Conservation (phyloP, 2,888 invertebrate genomes). For the Catocala nupta region DNA sequence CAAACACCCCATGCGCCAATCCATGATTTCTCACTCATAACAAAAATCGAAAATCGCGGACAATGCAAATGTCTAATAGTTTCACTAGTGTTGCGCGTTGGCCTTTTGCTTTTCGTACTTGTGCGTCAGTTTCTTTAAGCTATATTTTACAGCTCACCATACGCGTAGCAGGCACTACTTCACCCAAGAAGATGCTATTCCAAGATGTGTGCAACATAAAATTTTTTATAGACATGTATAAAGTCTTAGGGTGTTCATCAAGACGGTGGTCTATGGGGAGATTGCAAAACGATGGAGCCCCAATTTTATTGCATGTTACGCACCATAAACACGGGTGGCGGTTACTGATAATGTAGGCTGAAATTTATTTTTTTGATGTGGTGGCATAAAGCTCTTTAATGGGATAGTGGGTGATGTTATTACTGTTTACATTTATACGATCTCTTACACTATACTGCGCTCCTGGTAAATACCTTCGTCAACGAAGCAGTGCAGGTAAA, state of each 20-base stretch:
- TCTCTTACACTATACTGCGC: slow-evolving; percentile 8
- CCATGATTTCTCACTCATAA: too few species aligned
- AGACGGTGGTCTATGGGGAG: slow-evolving; percentile 68
- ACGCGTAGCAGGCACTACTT: slow-evolving; percentile 16
- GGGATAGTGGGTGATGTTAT: slow-evolving; percentile 58
- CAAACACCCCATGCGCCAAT: too few species aligned
- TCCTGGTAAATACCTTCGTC: background rate
- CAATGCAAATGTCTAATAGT: background rate
- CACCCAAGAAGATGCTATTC: slow-evolving; percentile 14
- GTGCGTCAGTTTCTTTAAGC: background rate
- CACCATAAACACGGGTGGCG: slow-evolving; percentile 80
- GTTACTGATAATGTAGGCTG: slow-evolving; percentile 74
- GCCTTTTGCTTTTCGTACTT: background rate
- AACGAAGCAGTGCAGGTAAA: background rate
- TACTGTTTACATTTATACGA: slow-evolving; percentile 31
- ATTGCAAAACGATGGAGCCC: slow-evolving; percentile 81
- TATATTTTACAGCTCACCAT: slow-evolving; percentile 29
- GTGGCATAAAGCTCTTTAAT: slow-evolving; percentile 75
- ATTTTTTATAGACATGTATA: slow-evolving; percentile 80
- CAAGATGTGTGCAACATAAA: slow-evolving; percentile 71
- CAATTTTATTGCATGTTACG: slow-evolving; percentile 85
- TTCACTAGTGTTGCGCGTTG: background rate
- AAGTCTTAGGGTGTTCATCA: slow-evolving; percentile 82
- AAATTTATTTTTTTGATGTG: slow-evolving; percentile 71
- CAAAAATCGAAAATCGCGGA: too few species aligned